Base-by-base conservation (phyloP, 2,888 invertebrate genomes). In the Eumacrocentrus americanus region DNA sequence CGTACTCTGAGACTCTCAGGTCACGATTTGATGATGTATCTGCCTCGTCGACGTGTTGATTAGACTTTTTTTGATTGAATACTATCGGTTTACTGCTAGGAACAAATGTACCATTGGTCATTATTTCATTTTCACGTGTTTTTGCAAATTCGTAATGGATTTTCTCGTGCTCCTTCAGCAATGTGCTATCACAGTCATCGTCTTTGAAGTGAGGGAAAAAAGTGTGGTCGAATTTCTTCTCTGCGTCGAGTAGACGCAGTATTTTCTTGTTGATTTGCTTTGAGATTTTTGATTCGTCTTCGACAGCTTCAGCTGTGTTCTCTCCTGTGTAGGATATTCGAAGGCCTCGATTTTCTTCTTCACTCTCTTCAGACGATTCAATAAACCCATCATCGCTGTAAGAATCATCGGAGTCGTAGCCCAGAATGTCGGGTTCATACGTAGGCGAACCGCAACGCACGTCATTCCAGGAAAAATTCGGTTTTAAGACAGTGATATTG, bases 301-400 rank as follows among this genome's bases (percentile, higher is more conserved):
- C 93, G 0, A 93, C 86, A 0, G 94, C 93, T 78, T 94, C 94
- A 0, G 94, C 94, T 42, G 92, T 88, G 79, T 92, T 92, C 20
- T 91, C 91, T 0, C 91, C 90, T 70, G 90, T 92, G 74, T 92
- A 94, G 64, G 92, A 90, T 66, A 94, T 94, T 14, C 89, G 85
- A 9, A 92, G 84, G 0, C 91, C 89, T 37, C 84, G 86, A 78
- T 69, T 75, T 61, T 67, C 71, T 34, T 83, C 82, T 25, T 78
- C 77, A 57, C 78, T 81, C 35, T 79, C 80, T 9, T 83, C 83
- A n/a, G 83, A 83, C 7, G 69, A 75, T 60, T 83, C 83, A 12
- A 79, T 79, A 37, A 73, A 68, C 14, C 81, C 81, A 29, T 83
- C 82, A 23, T 83, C 82, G 29, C 81, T 82, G 50, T 81, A 83